Base-by-base conservation (phyloP, 2,888 invertebrate species). In the Xestia rhomboidea region DNA sequence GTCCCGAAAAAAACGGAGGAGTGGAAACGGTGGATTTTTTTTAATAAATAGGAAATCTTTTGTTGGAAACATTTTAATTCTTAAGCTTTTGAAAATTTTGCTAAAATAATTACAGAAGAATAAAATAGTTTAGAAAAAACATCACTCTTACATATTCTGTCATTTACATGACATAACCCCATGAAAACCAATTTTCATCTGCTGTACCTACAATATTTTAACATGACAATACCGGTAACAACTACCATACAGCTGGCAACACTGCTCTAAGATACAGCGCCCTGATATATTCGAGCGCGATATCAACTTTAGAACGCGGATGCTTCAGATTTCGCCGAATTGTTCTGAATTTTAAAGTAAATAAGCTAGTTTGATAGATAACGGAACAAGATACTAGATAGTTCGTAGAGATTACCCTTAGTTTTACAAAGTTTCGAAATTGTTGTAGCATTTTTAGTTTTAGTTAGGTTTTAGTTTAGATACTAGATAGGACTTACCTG, bases 261-360 rank as follows among this genome's bases (percentile, higher is more conserved):
- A 86, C 89, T 82, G 83, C 69, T 64, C 74, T 72, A 80, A 89
- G 91, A 92, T 91, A 90, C 83, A 74, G 86, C 76, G 81, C 84
- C 79, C 84, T 91, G 92, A 93, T 93, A 91, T 91, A 92, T 90
- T 89, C 91, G 76, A 83, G 66, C 67, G 81, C 89, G 92, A 92
- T 92, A 92, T 85, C 73, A 86, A 91, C 83, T 91, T 91, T 79
- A 79, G 78, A 88, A 88, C 88, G 88, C 85, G 83, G 83, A 87
- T 88, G 86, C 85, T 88, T 83, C 82, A 87, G 92, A 92, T 92
- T 89, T 89, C 84, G 86, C 87, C 87, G 88, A 88, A 89, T 88
- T 90, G 90, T 89, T 90, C 86, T 86, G 83, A 87, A 87, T 87
- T 90, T 89, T 89, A 88, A 88, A 87, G 89, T 89, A 90, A 89